Conservation (phyloP, 2,797 vertebrate genomes). For the Capromys pilorides region DNA sequence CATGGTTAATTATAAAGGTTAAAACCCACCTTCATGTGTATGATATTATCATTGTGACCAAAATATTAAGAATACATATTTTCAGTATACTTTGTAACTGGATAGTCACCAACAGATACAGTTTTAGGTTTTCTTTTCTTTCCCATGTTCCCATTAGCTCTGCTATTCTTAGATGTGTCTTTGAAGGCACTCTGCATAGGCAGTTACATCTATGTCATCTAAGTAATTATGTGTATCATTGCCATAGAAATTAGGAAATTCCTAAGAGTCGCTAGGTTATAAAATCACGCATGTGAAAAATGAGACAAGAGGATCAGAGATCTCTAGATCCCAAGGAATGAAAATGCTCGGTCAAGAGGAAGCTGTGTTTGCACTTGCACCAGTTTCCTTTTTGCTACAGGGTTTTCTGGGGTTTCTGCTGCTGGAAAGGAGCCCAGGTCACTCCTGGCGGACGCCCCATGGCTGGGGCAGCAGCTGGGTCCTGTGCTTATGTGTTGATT, state of each 20-base stretch:
- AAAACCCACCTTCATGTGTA: background rate
- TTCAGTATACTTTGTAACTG: background rate
- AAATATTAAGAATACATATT: background rate
- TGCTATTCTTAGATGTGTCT: background rate
- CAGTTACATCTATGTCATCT: background rate
- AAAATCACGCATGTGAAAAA: background rate
- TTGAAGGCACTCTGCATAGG: background rate
- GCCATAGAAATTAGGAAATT: background rate
- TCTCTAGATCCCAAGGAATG: background rate
- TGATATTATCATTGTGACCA: background rate
- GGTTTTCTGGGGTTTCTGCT: conserved; percentile 72
- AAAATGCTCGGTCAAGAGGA: conserved; percentile 22
- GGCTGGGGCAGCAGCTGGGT: conserved; percentile 75
- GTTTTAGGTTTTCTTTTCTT: background rate
- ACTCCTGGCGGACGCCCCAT: conserved; percentile 70
- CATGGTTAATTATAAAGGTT: background rate
- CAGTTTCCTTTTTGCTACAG: conserved; percentile 44
- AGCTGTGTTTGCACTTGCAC: conserved; percentile 25
- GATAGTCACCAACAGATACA: background rate
- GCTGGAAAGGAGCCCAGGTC: conserved; percentile 67
- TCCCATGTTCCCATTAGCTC: background rate
- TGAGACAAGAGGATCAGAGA: background rate
- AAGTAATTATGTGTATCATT: background rate
- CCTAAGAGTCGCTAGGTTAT: background rate
- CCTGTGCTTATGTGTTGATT: conserved; percentile 72